Conservation (phyloP, 2,888 invertebrate species). For the Andricus curvator region DNA sequence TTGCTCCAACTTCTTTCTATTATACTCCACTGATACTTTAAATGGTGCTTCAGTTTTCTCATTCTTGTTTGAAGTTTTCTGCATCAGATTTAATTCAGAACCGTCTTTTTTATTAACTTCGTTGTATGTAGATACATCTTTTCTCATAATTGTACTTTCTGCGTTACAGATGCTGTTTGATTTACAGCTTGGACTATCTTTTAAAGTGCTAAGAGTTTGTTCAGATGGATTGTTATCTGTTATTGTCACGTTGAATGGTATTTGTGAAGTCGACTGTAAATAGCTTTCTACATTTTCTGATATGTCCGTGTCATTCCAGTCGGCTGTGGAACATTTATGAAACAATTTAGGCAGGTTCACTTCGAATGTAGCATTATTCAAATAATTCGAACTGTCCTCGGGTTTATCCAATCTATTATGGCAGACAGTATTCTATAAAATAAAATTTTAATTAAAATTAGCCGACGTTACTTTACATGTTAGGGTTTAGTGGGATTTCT, state of each 20-base stretch:
- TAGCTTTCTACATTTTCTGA: constrained; percentile 68
- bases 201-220: constrained; percentile 47
- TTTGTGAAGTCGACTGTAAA: constrained; percentile 64
- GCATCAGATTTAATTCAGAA: constrained; percentile 47
- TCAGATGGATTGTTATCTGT: constrained; percentile 68
- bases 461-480: no score
- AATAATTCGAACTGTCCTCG: constrained; percentile 63
- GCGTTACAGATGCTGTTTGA: constrained; percentile 46
- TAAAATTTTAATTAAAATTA: constrained; percentile 4
- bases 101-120: constrained; percentile 37
- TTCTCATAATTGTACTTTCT: constrained; percentile 33
- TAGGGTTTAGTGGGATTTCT: no score
- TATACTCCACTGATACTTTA: not conserved
- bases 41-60: not conserved
- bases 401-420: constrained; percentile 66
- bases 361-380: constrained; percentile 74
- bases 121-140: constrained; percentile 17
- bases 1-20: constrained; percentile 28
- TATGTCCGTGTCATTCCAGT: constrained; percentile 67
- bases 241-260: constrained; percentile 75
- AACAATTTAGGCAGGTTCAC: constrained; percentile 71
- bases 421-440: constrained; percentile 67
- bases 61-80: not conserved
- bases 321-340: constrained; percentile 64
- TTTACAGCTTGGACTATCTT: constrained; percentile 50